phyloP scores from a whole-genome alignment of 1,140 invertebrate genomes.

The Probaryconus sp. region DNA sequence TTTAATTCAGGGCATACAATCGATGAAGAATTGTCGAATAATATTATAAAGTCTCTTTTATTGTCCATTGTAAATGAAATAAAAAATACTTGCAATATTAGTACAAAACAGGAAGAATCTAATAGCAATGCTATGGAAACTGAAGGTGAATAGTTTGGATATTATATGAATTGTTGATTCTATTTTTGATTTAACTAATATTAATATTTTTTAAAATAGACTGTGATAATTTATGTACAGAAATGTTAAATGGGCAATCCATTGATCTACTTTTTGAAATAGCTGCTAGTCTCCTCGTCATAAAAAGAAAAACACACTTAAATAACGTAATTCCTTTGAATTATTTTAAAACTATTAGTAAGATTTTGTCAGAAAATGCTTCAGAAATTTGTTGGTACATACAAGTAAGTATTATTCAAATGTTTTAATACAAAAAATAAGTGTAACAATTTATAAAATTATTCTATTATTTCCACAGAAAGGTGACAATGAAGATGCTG shows the following conservation, averaged over 20 bases:
- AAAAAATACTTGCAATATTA: too few relatives aligned
- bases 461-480: conserved; percentile 36
- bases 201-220: neutral
- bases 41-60: too few relatives aligned
- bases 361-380: conserved; percentile 27
- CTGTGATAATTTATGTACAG: conserved; percentile 1
- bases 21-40: too few relatives aligned
- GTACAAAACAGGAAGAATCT: too few relatives aligned
- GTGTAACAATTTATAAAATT: neutral
- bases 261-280: conserved; percentile 23
- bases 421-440: too few relatives aligned
- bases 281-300: conserved; percentile 17
- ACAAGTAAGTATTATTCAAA: conserved; percentile 3
- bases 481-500: conserved; percentile 27
- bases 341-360: conserved; percentile 3
- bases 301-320: conserved; percentile 5
- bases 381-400: conserved; percentile 18
- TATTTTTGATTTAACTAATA: too few relatives aligned
- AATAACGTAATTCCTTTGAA: neutral
- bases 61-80: too few relatives aligned
- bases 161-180: too few relatives aligned
- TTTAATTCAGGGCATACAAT: conserved; percentile 15
- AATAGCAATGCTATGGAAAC: too few relatives aligned
- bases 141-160: too few relatives aligned
- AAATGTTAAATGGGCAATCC: neutral